Evolutionary conservation across 1,140 invertebrate species (phyloP).

Genomic region (Neotoxoptera formosana): DNA sequence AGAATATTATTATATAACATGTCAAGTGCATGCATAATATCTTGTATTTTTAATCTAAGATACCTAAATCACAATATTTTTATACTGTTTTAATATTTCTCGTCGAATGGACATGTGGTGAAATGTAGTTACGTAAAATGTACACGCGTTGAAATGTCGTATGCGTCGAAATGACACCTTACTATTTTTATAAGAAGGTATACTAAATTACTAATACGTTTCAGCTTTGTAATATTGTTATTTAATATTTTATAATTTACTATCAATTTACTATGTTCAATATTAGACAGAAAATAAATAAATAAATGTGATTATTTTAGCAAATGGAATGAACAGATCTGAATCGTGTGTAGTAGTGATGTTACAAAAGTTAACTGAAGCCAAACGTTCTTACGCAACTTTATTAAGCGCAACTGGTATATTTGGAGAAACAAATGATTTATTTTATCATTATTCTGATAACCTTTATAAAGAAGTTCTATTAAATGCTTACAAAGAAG

Average conservation of each 20-base stretch:
- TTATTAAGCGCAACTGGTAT: constrained; percentile 68
- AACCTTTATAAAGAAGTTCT: constrained; percentile 29
- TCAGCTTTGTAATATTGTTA: neutral
- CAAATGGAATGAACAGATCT: constrained; percentile 71
- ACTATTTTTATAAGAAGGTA: neutral
- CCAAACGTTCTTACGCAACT: constrained; percentile 70
- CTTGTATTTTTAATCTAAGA: no score
- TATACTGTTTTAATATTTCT: no score
- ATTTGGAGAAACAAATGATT: constrained; percentile 69
- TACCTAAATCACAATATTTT: no score
- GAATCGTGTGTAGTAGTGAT: constrained; percentile 70
- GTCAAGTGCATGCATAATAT: no score
- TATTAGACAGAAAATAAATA: neutral
- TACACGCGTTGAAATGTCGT: no score
- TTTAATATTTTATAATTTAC: neutral
- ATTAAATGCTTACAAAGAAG: constrained; percentile 46
- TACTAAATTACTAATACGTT: neutral
- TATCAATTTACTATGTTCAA: neutral
- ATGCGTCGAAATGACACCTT: no score
- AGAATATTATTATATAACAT: no score
- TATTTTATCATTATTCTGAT: constrained; percentile 37
- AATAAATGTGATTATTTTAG: constrained; percentile 62
- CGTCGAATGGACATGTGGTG: no score
- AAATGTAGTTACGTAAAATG: no score
- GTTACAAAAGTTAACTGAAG: constrained; percentile 67